A percentile compares a stretch with the other conserved stretches of the same genome.
Conservation (phyloP, 2,888 invertebrate genomes). For the Sclerodermus sp. region DNA sequence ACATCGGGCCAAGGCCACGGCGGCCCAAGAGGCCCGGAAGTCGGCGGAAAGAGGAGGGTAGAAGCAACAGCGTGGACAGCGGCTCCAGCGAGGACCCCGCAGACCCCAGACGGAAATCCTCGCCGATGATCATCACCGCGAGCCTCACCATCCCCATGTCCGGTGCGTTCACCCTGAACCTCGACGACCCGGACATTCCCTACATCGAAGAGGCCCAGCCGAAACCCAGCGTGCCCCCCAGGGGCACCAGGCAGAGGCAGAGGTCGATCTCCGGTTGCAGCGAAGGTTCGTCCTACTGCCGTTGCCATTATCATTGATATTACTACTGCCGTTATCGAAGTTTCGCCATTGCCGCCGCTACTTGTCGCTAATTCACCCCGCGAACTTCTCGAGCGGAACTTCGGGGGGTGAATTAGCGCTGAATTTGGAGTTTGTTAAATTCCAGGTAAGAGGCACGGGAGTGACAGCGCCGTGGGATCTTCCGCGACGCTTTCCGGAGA, state of each 20-base stretch:
- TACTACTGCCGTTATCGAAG: too few species aligned
- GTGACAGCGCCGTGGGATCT: constrained; percentile 70
- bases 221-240: constrained; percentile 56
- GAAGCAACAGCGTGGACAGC: constrained; percentile 60
- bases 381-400: too few species aligned
- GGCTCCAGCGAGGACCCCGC: constrained; percentile 54
- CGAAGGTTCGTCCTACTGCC: constrained; percentile 45
- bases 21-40: constrained; percentile 54
- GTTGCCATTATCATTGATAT: too few species aligned
- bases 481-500: constrained; percentile 62
- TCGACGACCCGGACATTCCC: constrained; percentile 69
- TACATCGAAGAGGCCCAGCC: constrained; percentile 66
- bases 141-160: constrained; percentile 76
- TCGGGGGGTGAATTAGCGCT: too few species aligned
- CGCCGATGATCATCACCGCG: constrained; percentile 72
- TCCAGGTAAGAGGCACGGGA: constrained; percentile 58
- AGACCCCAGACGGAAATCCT: constrained; percentile 63
- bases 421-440: too few species aligned
- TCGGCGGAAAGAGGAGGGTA: constrained; percentile 58
- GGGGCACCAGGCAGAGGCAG: constrained; percentile 54
- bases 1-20: constrained; percentile 62
- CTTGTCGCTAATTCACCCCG: too few species aligned
- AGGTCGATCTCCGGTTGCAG: constrained; percentile 50
- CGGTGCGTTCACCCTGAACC: constrained; percentile 60
- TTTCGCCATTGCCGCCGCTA: too few species aligned